phyloP scores from a whole-genome alignment of 1,140 invertebrate species.

The Drosophila sturtevanti region DNA sequence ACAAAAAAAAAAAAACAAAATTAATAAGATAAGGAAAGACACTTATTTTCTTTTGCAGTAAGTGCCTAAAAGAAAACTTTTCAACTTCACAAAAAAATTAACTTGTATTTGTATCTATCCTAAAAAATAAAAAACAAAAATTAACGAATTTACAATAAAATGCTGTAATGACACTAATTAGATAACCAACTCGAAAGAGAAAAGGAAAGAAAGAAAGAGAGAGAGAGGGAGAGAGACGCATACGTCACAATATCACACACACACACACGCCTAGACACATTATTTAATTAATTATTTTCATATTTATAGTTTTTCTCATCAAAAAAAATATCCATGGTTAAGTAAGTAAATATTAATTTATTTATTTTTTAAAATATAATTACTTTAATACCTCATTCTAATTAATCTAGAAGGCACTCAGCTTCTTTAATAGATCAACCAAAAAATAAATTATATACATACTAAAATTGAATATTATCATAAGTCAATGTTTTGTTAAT shows the following conservation, averaged over 20 bases:
- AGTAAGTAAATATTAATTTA: no score
- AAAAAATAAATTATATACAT: no score
- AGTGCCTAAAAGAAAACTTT: not conserved
- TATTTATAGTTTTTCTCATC: no score
- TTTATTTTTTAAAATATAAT: no score
- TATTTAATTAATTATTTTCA: no score
- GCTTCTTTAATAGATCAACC: no score
- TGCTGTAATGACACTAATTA: slow-evolving; percentile 4
- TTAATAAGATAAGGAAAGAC: not conserved
- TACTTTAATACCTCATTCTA: no score
- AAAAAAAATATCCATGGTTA: no score
- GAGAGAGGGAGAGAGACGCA: not conserved
- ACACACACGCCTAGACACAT: not conserved
- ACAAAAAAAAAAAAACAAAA: not conserved
- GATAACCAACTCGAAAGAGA: not conserved
- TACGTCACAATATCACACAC: not conserved
- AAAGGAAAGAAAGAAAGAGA: not conserved
- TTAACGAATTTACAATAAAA: not conserved
- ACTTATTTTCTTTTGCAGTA: slow-evolving; percentile 7
- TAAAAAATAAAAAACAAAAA: not conserved
- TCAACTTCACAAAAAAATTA: not conserved
- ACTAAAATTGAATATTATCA: no score
- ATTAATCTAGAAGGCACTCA: no score
- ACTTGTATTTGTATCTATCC: not conserved
- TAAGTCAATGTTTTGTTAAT: no score